These are phyloP conservation scores for Ctenoplectra terminalis DNA, from an alignment of 1,140 invertebrate species.

Conservation along the genomic window DNA sequence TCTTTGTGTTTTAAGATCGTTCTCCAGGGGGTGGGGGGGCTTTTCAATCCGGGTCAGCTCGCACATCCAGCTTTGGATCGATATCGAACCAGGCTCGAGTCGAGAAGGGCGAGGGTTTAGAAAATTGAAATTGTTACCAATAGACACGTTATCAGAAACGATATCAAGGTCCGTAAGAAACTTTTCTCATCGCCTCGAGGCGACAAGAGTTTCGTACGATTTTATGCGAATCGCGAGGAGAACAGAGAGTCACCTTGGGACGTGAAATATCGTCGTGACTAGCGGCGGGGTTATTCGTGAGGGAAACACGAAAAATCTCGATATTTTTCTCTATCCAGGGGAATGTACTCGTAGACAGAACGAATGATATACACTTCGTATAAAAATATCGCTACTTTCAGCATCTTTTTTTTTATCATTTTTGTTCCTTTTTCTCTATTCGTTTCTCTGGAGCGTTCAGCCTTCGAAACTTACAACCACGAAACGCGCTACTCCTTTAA, in stretches of 20 bases:
- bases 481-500: neutral
- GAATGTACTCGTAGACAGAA: neutral
- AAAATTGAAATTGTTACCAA: slow-evolving; percentile 64
- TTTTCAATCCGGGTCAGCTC: slow-evolving; percentile 53
- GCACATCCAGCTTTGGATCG: slow-evolving; percentile 39
- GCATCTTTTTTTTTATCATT: too few relatives aligned
- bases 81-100: slow-evolving; percentile 46
- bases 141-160: slow-evolving; percentile 47
- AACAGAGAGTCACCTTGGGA: neutral
- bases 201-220: neutral
- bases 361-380: too few relatives aligned
- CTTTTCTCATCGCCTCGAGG: neutral
- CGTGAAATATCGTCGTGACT: neutral
- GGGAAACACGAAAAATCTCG: neutral
- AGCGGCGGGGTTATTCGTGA: too few relatives aligned
- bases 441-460: too few relatives aligned
- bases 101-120: neutral
- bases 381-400: too few relatives aligned
- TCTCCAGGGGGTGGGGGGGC: neutral
- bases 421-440: neutral
- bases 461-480: neutral
- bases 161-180: slow-evolving; percentile 15
- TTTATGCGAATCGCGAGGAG: slow-evolving; percentile 7
- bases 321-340: neutral
- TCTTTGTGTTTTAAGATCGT: slow-evolving; percentile 63